Percentiles rank a stretch among this genome's conserved stretches.
Evolutionary conservation across 2,797 vertebrate genomes (phyloP).

Genomic region (Anguilla pacifica): DNA sequence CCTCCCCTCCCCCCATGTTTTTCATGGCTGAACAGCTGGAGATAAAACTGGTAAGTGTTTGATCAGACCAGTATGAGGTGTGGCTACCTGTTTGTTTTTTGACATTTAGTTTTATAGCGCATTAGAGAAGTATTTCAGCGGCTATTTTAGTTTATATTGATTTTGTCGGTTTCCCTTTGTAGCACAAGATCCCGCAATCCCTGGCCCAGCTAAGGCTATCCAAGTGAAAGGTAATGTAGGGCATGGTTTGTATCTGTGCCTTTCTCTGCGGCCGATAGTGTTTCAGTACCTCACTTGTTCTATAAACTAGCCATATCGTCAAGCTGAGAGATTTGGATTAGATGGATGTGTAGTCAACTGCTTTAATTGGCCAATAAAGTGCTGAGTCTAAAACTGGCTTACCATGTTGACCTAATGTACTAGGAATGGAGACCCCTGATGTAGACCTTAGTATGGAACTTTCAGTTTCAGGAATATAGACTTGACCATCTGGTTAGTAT

Average conservation of each 20-base stretch:
- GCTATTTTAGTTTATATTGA: neutral
- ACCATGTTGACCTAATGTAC: neutral
- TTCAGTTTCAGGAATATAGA: neutral
- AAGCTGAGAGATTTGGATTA: neutral
- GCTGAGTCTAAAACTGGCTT: neutral
- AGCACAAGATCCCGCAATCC: conserved; percentile 46
- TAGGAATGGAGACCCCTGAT: neutral
- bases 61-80: neutral
- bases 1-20: neutral
- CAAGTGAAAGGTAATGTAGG: conserved; percentile 90
- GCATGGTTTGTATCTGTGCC: neutral
- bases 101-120: neutral
- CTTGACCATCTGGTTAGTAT: neutral
- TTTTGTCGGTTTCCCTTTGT: conserved; percentile 21
- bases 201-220: conserved; percentile 77
- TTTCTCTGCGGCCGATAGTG: neutral
- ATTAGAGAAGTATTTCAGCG: neutral
- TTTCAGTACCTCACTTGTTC: neutral
- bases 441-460: neutral
- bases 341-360: neutral
- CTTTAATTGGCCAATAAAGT: neutral
- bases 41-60: conserved; percentile 22
- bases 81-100: neutral
- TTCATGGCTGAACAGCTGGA: neutral
- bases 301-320: neutral